Evolutionary conservation across 2,888 invertebrate species (phyloP).

Genomic region (Pseudococcus viburni): DNA sequence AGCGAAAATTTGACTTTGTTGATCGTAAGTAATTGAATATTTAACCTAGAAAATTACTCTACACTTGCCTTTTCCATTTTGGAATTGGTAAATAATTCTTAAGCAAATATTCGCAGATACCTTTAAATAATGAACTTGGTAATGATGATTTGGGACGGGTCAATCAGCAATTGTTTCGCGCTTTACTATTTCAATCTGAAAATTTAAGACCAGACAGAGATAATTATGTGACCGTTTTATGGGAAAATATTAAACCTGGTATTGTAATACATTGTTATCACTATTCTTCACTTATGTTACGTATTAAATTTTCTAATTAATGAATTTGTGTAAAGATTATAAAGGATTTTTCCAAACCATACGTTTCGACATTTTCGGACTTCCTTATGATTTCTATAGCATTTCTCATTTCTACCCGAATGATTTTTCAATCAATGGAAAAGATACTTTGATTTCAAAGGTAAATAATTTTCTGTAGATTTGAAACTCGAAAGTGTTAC

Average conservation of each 20-base stretch:
- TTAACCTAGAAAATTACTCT: no score
- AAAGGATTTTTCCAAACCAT: no score
- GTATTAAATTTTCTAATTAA: background rate
- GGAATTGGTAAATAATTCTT: no score
- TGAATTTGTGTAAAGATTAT: no score
- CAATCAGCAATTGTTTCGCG: background rate
- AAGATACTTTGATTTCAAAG: background rate
- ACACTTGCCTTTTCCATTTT: no score
- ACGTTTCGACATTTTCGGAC: background rate
- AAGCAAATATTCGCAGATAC: no score
- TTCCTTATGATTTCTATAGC: background rate
- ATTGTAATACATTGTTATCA: background rate
- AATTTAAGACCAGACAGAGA: background rate
- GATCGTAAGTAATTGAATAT: no score
- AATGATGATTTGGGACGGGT: background rate
- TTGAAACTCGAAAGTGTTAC: no score
- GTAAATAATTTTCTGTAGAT: background rate
- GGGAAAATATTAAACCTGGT: background rate
- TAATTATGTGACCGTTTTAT: background rate
- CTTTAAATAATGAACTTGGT: background rate
- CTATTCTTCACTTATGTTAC: background rate
- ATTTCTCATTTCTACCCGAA: background rate
- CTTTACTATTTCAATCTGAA: background rate
- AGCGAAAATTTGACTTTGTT: no score
- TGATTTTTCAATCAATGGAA: background rate